Evolutionary conservation across 2,113 vertebrate genomes (phyloP).

Genomic region (Hippopotamus amphibius): DNA sequence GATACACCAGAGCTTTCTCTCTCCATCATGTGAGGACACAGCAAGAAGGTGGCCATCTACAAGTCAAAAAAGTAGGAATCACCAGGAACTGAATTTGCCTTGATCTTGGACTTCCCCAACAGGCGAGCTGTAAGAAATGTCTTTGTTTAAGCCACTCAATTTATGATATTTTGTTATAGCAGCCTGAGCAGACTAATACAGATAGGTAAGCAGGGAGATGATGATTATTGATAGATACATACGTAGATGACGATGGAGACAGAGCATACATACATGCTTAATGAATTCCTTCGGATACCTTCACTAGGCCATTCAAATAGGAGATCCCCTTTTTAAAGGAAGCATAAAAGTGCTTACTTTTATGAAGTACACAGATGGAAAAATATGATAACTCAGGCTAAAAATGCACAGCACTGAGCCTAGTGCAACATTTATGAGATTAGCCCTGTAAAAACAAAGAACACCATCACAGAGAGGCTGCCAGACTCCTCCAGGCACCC

Average conservation of each 20-base stretch:
- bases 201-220: background rate
- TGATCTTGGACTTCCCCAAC: background rate
- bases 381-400: constrained; percentile 42
- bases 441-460: constrained; percentile 48
- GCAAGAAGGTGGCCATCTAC: background rate
- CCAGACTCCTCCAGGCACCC: background rate
- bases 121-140: background rate
- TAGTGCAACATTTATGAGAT: constrained; percentile 45
- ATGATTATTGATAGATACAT: background rate
- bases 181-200: background rate
- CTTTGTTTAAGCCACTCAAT: background rate
- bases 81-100: background rate
- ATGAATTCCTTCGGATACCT: background rate
- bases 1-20: background rate
- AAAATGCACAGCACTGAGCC: constrained; percentile 33
- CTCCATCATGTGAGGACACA: background rate
- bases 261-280: background rate
- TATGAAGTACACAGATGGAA: constrained; percentile 47
- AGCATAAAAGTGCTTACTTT: constrained; percentile 11
- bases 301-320: constrained; percentile 4
- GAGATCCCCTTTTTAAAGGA: background rate
- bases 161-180: background rate
- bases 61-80: background rate
- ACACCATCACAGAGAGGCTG: background rate
- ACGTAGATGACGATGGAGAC: background rate